Conservation (phyloP, 2,113 vertebrate genomes). For the Channa maculata region DNA sequence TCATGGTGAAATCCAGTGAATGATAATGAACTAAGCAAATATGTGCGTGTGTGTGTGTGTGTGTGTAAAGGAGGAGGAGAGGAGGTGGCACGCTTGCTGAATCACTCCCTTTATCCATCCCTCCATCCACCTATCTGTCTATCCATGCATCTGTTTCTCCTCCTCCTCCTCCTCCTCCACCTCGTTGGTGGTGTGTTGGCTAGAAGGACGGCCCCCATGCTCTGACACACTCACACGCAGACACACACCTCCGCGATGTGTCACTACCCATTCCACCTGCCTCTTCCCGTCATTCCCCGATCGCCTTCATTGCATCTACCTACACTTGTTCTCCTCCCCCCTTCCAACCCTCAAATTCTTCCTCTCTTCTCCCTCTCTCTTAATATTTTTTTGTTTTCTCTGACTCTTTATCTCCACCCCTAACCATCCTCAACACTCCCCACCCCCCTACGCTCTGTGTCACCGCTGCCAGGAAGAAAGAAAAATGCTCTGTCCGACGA, state of each 20-base stretch:
- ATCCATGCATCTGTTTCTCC: conserved; percentile 43
- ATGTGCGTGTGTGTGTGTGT: conserved; percentile 45
- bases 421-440: conserved; percentile 30
- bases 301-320: conserved; percentile 60
- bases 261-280: conserved; percentile 75
- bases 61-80: conserved; percentile 25
- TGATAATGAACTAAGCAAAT: conserved; percentile 78
- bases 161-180: conserved; percentile 62
- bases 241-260: conserved; percentile 75
- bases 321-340: conserved; percentile 57
- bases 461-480: conserved; percentile 59
- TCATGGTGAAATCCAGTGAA: conserved; percentile 80
- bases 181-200: conserved; percentile 55
- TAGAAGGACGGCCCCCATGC: conserved; percentile 62
- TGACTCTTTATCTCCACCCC: conserved; percentile 39
- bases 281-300: conserved; percentile 66
- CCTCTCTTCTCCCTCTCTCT: background rate
- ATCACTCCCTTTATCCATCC: conserved; percentile 64
- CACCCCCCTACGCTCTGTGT: conserved; percentile 61
- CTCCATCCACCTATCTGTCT: conserved; percentile 38
- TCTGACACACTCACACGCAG: conserved; percentile 65
- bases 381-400: conserved; percentile 5
- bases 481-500: conserved; percentile 53
- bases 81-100: conserved; percentile 60
- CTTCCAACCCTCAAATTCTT: conserved; percentile 16